These are phyloP conservation scores for Schrankia costaestrigalis DNA, from an alignment of 2,888 invertebrate species.

Conservation along the genomic window DNA sequence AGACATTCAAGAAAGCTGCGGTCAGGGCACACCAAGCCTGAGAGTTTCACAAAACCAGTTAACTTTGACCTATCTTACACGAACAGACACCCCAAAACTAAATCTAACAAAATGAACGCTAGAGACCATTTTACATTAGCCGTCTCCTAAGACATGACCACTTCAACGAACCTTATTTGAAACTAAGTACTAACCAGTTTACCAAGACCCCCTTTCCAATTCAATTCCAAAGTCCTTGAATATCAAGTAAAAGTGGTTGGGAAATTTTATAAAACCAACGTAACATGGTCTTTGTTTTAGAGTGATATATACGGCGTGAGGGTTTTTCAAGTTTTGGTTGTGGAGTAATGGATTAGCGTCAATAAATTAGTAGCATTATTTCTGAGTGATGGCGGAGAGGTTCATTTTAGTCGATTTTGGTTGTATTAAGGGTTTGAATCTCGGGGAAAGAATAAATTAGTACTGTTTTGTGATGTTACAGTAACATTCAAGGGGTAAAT, in stretches of 20 bases:
- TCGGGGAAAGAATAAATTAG: slow-evolving; percentile 53
- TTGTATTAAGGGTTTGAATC: slow-evolving; percentile 51
- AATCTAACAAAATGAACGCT: slow-evolving; percentile 36
- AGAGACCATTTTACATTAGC: slow-evolving; percentile 48
- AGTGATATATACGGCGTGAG: slow-evolving; percentile 5
- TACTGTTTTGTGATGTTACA: slow-evolving; percentile 35
- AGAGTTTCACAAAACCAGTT: slow-evolving; percentile 50
- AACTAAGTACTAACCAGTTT: slow-evolving; percentile 45
- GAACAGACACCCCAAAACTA: slow-evolving; percentile 38
- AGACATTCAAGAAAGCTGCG: slow-evolving; percentile 51
- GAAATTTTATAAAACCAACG: slow-evolving; percentile 29
- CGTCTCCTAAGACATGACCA: slow-evolving; percentile 60
- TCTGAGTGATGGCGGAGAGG: slow-evolving; percentile 50
- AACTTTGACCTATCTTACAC: slow-evolving; percentile 39
- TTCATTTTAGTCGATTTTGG: slow-evolving; percentile 65
- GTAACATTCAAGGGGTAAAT: slow-evolving; percentile 11
- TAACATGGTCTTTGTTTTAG: slow-evolving; percentile 25
- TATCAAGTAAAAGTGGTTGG: slow-evolving; percentile 38
- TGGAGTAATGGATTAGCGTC: slow-evolving; percentile 61
- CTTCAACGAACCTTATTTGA: slow-evolving; percentile 65
- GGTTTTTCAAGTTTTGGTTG: slow-evolving; percentile 34
- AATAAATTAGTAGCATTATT: slow-evolving; percentile 69
- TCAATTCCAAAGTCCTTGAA: slow-evolving; percentile 23
- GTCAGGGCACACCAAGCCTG: slow-evolving; percentile 54
- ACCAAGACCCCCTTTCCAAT: slow-evolving; percentile 29